Conservation (phyloP, 2,888 invertebrate genomes). For the Oxytorus armatus region DNA sequence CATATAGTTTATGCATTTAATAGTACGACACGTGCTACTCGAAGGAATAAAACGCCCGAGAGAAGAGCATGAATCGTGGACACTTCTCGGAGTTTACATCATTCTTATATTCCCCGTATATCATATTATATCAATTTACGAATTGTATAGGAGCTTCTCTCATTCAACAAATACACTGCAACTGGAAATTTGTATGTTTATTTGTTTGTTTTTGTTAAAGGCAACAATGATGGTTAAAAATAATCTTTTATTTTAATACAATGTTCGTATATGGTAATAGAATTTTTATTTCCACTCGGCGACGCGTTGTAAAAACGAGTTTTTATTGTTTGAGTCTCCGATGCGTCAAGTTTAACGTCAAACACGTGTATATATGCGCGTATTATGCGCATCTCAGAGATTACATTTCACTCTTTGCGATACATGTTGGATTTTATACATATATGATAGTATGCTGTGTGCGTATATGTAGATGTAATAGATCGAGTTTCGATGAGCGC, state of each 20-base stretch:
- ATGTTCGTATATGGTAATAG: background rate
- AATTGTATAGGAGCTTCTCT: background rate
- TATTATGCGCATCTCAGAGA: slow-evolving; percentile 1
- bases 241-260: background rate
- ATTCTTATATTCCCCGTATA: background rate
- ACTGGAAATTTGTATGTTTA: background rate
- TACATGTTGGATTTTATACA: background rate
- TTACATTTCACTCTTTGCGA: slow-evolving; percentile 22
- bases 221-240: background rate
- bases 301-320: slow-evolving; percentile 51
- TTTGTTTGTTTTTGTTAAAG: background rate
- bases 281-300: slow-evolving; percentile 1
- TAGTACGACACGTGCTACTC: background rate
- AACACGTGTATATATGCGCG: slow-evolving; percentile 3
- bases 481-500: background rate
- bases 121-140: slow-evolving; percentile 11
- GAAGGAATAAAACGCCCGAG: background rate
- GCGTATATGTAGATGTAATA: background rate
- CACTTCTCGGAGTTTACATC: background rate
- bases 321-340: slow-evolving; percentile 41
- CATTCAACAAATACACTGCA: background rate
- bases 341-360: slow-evolving; percentile 40
- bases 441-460: background rate
- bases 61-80: background rate
- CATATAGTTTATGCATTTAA: background rate